Evolutionary conservation across 2,113 vertebrate species (phyloP).

Genomic region (Urocolius indicus): DNA sequence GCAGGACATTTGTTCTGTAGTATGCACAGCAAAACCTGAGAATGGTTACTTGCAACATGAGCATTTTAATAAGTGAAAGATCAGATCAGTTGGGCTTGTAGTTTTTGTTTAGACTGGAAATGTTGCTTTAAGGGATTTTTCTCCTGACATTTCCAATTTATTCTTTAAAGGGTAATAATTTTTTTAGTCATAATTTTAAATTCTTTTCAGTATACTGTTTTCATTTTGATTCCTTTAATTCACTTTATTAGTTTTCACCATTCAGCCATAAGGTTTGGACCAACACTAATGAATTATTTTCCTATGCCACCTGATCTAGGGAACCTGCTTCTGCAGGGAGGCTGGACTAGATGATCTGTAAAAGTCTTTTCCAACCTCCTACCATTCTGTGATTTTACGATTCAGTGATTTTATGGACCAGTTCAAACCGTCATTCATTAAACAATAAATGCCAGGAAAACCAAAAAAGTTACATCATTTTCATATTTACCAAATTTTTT

Average conservation of each 20-base stretch:
- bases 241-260: neutral
- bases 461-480: slow-evolving; percentile 31
- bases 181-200: neutral
- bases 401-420: slow-evolving; percentile 17
- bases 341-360: too few relatives aligned
- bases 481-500: slow-evolving; percentile 31
- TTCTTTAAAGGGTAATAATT: neutral
- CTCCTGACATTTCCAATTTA: neutral
- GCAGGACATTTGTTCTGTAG: neutral
- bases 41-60: fast-evolving
- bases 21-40: neutral
- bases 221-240: slow-evolving; percentile 23
- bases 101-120: neutral
- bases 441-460: slow-evolving; percentile 47
- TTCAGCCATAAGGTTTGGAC: slow-evolving; percentile 1
- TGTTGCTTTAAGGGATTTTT: neutral
- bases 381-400: too few relatives aligned
- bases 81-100: neutral
- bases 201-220: neutral
- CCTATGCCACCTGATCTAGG: too few relatives aligned
- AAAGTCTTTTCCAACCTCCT: too few relatives aligned
- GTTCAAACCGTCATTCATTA: slow-evolving; percentile 46
- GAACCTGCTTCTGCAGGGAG: too few relatives aligned
- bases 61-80: fast-evolving
- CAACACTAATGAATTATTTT: slow-evolving; percentile 49